These are phyloP conservation scores for Volucella inanis DNA, from an alignment of 2,888 invertebrate genomes.

Conservation along the genomic window DNA sequence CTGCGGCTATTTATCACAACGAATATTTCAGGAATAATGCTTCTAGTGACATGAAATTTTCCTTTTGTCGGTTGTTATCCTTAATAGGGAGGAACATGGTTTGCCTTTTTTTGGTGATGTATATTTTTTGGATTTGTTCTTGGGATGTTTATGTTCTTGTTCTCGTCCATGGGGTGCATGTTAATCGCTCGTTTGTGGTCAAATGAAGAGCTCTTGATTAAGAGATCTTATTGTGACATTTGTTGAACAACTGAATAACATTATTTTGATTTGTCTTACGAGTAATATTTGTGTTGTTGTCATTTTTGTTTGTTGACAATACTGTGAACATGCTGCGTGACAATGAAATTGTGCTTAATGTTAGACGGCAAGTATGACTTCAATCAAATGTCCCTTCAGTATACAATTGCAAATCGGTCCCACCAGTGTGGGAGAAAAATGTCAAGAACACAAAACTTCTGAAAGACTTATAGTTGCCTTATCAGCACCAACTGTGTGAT, in stretches of 20 bases:
- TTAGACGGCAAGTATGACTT: no score
- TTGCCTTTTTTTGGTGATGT: conserved; percentile 17
- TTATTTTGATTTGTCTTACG: conserved; percentile 26
- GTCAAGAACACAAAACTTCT: no score
- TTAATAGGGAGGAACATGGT: conserved; percentile 52
- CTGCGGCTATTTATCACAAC: conserved; percentile 70
- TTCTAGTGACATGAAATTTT: conserved; percentile 71
- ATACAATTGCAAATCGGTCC: no score
- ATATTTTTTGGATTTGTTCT: conserved; percentile 28
- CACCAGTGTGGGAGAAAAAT: no score
- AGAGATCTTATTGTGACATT: conserved; percentile 56
- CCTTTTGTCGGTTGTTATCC: conserved; percentile 73
- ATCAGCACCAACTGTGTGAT: no score
- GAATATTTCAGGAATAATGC: conserved; percentile 70
- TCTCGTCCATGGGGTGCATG: conserved; percentile 47
- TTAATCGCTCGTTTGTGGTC: conserved; percentile 66
- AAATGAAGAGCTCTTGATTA: conserved; percentile 54
- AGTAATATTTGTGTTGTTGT: not conserved
- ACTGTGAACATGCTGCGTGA: no score
- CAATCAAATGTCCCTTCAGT: no score
- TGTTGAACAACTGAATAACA: conserved; percentile 29
- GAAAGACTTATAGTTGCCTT: no score
- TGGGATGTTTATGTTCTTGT: conserved; percentile 18
- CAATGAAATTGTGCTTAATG: no score
- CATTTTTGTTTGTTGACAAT: not conserved